Conservation (phyloP, 2,888 invertebrate genomes). For the Antheraea yamamai region DNA sequence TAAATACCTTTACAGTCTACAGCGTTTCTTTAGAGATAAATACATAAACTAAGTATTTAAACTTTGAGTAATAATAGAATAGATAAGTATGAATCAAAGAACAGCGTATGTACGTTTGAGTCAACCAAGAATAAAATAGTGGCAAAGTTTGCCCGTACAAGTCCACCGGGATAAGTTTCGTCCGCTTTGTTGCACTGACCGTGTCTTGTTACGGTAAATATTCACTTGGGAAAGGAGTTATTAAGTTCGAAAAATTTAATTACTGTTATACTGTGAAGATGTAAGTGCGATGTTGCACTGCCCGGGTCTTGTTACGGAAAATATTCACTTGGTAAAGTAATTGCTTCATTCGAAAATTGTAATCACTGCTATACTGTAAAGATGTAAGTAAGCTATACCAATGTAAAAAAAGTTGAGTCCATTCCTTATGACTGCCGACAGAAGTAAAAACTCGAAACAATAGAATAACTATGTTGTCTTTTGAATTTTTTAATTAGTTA, state of each 20-base stretch:
- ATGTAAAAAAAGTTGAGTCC: no score
- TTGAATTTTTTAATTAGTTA: no score
- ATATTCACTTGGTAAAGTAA: not conserved
- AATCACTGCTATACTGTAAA: not conserved
- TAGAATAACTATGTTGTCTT: no score
- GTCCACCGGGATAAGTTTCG: conserved; percentile 2
- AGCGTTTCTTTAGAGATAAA: no score
- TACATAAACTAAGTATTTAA: no score
- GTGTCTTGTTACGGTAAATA: not conserved
- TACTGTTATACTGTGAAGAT: no score
- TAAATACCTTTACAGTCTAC: not conserved
- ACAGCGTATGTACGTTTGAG: not conserved
- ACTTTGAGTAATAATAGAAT: not conserved
- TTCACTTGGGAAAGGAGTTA: not conserved
- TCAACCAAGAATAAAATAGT: not conserved
- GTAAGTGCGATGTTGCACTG: not conserved
- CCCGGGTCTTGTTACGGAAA: not conserved
- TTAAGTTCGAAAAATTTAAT: not conserved
- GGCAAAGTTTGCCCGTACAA: not conserved
- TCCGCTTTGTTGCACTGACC: not conserved
- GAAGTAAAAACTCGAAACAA: no score
- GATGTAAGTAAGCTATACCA: no score
- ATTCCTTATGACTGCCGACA: no score
- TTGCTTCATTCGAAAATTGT: not conserved
- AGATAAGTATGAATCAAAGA: conserved; percentile 3